These are phyloP conservation scores for Dipodomys merriami DNA, from an alignment of 2,113 vertebrate species.

Conservation along the genomic window DNA sequence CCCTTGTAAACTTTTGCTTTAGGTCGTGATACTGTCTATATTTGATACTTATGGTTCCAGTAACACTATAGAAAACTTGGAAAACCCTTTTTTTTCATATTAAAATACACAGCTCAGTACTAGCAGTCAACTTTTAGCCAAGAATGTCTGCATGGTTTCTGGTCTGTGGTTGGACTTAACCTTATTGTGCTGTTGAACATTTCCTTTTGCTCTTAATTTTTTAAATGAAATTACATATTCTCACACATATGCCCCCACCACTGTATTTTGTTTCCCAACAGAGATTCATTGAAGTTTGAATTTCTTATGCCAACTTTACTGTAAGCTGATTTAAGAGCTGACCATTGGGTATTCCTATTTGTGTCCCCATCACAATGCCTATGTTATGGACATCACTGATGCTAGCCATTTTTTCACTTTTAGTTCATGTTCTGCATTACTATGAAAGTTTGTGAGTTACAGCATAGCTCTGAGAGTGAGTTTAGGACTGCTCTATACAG, in stretches of 20 bases:
- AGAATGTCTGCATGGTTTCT: background rate
- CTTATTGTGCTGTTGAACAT: background rate
- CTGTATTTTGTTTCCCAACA: too few species aligned
- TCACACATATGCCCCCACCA: too few species aligned
- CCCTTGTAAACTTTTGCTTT: background rate
- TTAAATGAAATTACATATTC: too few species aligned
- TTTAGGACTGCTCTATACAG: background rate
- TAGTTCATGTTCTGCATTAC: background rate
- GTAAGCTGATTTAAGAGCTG: background rate
- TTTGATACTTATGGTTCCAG: too few species aligned
- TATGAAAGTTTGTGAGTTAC: background rate
- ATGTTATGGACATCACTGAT: background rate
- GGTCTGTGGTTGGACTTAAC: background rate
- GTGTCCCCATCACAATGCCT: background rate
- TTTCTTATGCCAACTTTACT: too few species aligned
- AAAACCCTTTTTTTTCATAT: background rate
- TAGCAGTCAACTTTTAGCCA: background rate
- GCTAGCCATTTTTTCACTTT: background rate
- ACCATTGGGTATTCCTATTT: background rate
- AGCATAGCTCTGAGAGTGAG: background rate
- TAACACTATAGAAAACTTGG: background rate
- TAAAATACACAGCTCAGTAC: background rate
- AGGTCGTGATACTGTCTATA: background rate
- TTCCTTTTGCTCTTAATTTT: background rate
- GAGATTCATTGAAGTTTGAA: too few species aligned